Evolutionary conservation across 2,113 vertebrate genomes (phyloP), one percentile per base, ranked within the genome.

Genomic region (Lepus americanus): DNA sequence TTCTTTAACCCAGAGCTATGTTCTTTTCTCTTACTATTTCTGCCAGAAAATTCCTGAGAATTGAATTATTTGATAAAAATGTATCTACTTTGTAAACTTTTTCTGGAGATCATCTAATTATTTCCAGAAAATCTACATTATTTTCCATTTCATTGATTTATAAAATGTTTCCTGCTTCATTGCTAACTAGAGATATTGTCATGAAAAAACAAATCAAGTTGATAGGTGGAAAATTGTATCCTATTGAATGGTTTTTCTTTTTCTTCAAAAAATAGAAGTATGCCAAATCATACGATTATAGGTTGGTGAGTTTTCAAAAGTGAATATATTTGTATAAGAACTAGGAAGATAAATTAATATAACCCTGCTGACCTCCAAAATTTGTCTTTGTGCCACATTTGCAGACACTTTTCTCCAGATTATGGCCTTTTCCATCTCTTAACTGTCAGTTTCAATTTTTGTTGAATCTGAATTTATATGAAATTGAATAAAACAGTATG

Each of bases 81-180:
- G 1, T 70, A 36, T 44, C 7, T 49, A 70, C 44, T 90, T 94
- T 55, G 70, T 77, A 39, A 90, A 31, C 12, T 90, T 88, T 80
- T 66, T 0, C 9, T 89, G 23, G 7, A 73, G 39, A 39, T 59
- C 27, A 77, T 36, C 14, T 6, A 88, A 66, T 76, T 73, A 9
- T 73, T 94, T 95, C n/a, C 25, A 69, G n/a, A 91, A 95, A 93
- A 73, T 88, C 29, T 14, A 66, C 14, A 83, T 70, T 12, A n/a
- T 77, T 73, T 91, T 86, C 2, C 16, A 69, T 69, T 90, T 11
- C 8, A 72, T 49, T 92, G 77, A 88, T 12, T 89, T 66, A 44
- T 64, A 81, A 88, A 94, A 63, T 72, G 55, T 49, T 59, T 69
- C n/a, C 19, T 78, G 9, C 7, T 87, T 85, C 36, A 86, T 86